A percentile compares a stretch with the other conserved stretches of the same genome.
Conservation (phyloP, 2,797 vertebrate species). For the Phaenicophaeus curvirostris region DNA sequence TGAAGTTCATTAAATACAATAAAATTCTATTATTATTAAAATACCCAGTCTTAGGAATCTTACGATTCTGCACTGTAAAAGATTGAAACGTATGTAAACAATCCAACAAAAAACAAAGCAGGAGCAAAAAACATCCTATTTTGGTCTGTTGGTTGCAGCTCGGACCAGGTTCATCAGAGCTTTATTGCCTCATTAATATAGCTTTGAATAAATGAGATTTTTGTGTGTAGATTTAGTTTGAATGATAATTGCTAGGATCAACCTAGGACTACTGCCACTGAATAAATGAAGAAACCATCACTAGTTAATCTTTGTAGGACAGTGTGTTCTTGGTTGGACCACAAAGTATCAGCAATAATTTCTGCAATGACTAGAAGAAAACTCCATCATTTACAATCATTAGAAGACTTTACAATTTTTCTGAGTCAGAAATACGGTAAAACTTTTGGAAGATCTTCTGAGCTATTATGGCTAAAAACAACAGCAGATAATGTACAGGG, state of each 20-base stretch:
- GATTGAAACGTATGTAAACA: neutral
- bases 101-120: neutral
- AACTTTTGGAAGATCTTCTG: constrained; percentile 25
- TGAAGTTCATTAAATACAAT: neutral
- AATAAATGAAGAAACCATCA: constrained; percentile 58
- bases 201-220: constrained; percentile 48
- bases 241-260: constrained; percentile 57
- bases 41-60: neutral
- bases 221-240: constrained; percentile 38
- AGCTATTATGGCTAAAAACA: neutral
- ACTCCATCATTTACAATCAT: neutral
- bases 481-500: constrained; percentile 3
- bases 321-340: constrained; percentile 16
- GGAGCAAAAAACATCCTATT: neutral
- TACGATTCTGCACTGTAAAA: neutral
- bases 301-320: constrained; percentile 53
- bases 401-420: constrained; percentile 20
- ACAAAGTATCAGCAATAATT: constrained; percentile 30
- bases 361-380: constrained; percentile 43
- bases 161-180: constrained; percentile 50
- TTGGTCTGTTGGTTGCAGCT: neutral
- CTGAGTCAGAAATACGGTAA: neutral
- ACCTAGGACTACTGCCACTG: constrained; percentile 57
- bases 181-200: constrained; percentile 73
- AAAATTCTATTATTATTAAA: neutral